Evolutionary conservation across 2,888 invertebrate species (phyloP).

Genomic region (Abrostola triplasia): DNA sequence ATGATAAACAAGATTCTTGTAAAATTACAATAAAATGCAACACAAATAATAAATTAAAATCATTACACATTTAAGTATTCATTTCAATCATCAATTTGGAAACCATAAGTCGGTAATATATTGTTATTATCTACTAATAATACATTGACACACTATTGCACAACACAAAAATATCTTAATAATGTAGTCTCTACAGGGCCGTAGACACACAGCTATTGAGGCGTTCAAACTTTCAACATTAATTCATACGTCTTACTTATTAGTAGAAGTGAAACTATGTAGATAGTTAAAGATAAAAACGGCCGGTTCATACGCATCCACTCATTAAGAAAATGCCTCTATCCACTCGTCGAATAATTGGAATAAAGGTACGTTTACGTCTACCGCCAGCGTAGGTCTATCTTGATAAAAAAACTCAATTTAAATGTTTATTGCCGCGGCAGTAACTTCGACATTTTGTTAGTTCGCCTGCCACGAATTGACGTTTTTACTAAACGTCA

Average conservation of each 20-base stretch:
- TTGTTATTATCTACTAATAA: slow-evolving; percentile 16
- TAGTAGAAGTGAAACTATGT: slow-evolving; percentile 31
- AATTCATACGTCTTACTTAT: slow-evolving; percentile 36
- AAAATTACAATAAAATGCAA: not conserved
- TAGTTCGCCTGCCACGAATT: slow-evolving; percentile 56
- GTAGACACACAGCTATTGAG: slow-evolving; percentile 8
- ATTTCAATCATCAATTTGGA: slow-evolving; percentile 16
- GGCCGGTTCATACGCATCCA: slow-evolving; percentile 39
- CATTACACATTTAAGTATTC: not conserved
- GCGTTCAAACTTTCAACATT: slow-evolving; percentile 16
- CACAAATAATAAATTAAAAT: not conserved
- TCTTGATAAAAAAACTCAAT: slow-evolving; percentile 66
- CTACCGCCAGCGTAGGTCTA: slow-evolving; percentile 53
- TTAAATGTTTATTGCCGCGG: slow-evolving; percentile 61
- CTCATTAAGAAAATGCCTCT: slow-evolving; percentile 54
- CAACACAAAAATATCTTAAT: slow-evolving; percentile 25
- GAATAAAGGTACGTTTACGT: slow-evolving; percentile 56
- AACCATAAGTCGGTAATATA: slow-evolving; percentile 12
- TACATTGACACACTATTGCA: slow-evolving; percentile 20
- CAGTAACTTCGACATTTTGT: slow-evolving; percentile 61
- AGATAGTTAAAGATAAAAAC: slow-evolving; percentile 39
- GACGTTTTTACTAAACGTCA: slow-evolving; percentile 63
- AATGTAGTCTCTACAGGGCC: slow-evolving; percentile 11
- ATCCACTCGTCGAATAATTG: slow-evolving; percentile 61
- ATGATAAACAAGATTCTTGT: not conserved